Evolutionary conservation across 1,140 invertebrate species (phyloP), one percentile per base, ranked within the genome.

Genomic region (Sweltsa coloradensis): DNA sequence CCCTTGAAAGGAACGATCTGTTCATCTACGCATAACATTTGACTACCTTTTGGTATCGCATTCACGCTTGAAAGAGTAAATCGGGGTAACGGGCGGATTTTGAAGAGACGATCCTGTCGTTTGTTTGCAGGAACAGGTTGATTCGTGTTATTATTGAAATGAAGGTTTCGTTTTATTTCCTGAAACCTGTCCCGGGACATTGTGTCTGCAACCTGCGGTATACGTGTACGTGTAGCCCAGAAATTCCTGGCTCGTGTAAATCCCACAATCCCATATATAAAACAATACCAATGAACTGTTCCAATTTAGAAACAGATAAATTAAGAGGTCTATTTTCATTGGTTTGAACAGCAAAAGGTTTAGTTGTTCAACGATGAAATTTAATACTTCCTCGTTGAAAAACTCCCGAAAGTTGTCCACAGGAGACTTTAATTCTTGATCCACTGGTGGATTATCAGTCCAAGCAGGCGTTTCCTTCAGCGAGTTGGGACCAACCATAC

Each of bases 1-100:
- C 64, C 61, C 59, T 67, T 70, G 29, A 60, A 69, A 6, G 61
- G 54, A 50, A 68, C 62, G 57, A 70, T 67, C 23, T 37, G 36
- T 11, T 37, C 36, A 11, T 37, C 36, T 5, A 37, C 36, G 11
- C 36, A 5, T 19, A 37, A 22, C 36, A 37, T 37, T 4, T 5
- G 5, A 37, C 23, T 11, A 7, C 11, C n/a, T 5, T 19, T 37
- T 16, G 36, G 36, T 19, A 37, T 37, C 5, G 36, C 36, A 19
- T 37, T 5, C 16, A 37, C 18, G 16, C 23, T 37, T 4, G 18
- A 19, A 9, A 5, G 4, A 11, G 23, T 16, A 5, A 4, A 37
- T 16, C 23, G 16, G 23, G 23, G 16, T 5, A 37, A 37, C 5
- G 42, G 42, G 13, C 42, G 9, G 11, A 44, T 24, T 21, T 44